Percentiles rank a stretch among this genome's conserved stretches.
Conservation (phyloP, 2,797 vertebrate species). For the Sebastes flavidus region DNA sequence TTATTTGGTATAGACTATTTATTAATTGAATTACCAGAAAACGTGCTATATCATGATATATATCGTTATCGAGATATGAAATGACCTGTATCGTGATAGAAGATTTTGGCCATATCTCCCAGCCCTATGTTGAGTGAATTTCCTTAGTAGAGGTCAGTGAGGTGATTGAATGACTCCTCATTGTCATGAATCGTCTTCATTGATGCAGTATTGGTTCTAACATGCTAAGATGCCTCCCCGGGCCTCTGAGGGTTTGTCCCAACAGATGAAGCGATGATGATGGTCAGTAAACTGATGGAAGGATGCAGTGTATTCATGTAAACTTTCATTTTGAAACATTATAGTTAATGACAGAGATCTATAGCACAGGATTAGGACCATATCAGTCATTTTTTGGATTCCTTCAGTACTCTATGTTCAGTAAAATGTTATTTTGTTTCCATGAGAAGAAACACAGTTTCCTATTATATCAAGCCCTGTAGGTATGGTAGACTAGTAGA, state of each 20-base stretch:
- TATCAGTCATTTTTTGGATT: neutral
- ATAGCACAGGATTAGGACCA: neutral
- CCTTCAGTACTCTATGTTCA: neutral
- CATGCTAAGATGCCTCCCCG: neutral
- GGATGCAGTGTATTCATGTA: neutral
- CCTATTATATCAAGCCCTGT: neutral
- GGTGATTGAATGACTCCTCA: neutral
- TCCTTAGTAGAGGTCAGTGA: neutral
- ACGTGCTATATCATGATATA: too few species aligned
- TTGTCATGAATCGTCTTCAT: too few species aligned
- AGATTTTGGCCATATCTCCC: too few species aligned
- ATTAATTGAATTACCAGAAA: too few species aligned
- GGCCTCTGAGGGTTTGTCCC: neutral
- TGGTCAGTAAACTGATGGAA: neutral
- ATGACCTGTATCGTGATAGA: too few species aligned
- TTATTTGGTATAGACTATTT: too few species aligned
- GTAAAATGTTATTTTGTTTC: neutral
- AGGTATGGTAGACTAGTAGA: neutral
- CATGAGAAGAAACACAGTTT: neutral
- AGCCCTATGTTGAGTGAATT: too few species aligned
- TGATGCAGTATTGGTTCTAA: neutral
- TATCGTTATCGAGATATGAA: too few species aligned
- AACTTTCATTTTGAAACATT: neutral
- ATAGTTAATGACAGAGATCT: neutral
- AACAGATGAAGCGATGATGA: neutral